Evolutionary conservation across 2,888 invertebrate genomes (phyloP).

Genomic region (Linyphia triangularis): DNA sequence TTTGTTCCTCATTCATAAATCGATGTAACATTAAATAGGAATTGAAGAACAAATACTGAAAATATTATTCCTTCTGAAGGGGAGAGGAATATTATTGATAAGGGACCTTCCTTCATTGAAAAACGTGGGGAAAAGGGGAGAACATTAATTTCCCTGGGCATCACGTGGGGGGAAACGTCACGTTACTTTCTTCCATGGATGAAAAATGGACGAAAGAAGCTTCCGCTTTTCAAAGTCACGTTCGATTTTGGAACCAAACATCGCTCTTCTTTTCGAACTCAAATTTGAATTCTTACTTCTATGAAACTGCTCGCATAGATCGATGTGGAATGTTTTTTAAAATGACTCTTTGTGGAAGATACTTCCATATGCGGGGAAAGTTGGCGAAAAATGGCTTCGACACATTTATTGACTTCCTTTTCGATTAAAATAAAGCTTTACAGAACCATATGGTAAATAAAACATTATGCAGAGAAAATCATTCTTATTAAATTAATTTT

Average conservation of each 20-base stretch:
- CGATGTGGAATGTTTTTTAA: not conserved
- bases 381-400: not conserved
- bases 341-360: not conserved
- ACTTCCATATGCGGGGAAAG: not conserved
- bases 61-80: slow-evolving; percentile 25
- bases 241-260: slow-evolving; percentile 45
- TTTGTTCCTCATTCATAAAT: slow-evolving; percentile 17
- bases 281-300: slow-evolving; percentile 32
- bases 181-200: slow-evolving; percentile 49
- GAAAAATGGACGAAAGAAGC: slow-evolving; percentile 46
- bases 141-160: slow-evolving; percentile 61
- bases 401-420: no score
- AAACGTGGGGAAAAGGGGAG: slow-evolving; percentile 25
- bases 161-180: slow-evolving; percentile 55
- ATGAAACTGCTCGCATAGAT: not conserved
- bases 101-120: slow-evolving; percentile 33
- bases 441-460: no score
- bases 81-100: slow-evolving; percentile 52
- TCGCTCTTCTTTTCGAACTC: slow-evolving; percentile 16
- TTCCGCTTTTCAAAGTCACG: slow-evolving; percentile 63
- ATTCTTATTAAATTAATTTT: no score
- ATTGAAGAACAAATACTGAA: slow-evolving; percentile 37
- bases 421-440: no score
- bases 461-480: no score
- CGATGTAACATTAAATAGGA: slow-evolving; percentile 51